Conservation (phyloP, 2,797 vertebrate genomes). For the Chrysocyon brachyurus region DNA sequence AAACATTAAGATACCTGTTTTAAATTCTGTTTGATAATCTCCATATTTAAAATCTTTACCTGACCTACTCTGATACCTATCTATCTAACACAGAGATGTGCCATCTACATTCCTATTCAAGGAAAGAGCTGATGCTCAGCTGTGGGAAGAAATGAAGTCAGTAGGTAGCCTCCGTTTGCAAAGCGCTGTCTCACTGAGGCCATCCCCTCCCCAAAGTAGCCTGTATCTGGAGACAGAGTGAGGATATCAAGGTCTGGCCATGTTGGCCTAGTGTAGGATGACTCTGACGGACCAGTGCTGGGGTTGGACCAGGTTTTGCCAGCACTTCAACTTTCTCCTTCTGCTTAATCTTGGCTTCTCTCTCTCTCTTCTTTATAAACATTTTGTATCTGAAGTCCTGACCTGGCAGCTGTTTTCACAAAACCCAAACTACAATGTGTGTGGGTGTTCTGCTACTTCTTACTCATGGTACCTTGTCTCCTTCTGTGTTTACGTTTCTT, state of each 20-base stretch:
- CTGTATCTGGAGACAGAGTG: background rate
- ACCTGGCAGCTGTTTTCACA: background rate
- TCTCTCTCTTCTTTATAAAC: background rate
- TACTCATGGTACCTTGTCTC: background rate
- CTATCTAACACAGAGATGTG: background rate
- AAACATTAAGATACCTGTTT: slow-evolving; percentile 22
- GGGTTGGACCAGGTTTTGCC: background rate
- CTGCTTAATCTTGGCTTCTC: background rate
- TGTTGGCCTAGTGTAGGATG: background rate
- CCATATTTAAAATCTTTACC: background rate
- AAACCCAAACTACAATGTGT: background rate
- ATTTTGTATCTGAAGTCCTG: background rate
- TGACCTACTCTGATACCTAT: background rate
- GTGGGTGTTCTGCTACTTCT: background rate
- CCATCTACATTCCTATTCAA: background rate
- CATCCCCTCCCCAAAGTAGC: background rate
- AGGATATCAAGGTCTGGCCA: background rate
- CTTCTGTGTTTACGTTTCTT: slow-evolving; percentile 53
- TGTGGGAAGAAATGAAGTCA: background rate
- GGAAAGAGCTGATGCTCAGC: background rate
- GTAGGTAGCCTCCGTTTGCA: background rate
- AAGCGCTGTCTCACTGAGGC: background rate
- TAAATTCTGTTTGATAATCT: background rate
- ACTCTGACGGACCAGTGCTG: background rate
- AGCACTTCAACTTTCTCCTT: background rate